Evolutionary conservation across 2,797 vertebrate genomes (phyloP).

Genomic region (Lateolabrax maculatus): DNA sequence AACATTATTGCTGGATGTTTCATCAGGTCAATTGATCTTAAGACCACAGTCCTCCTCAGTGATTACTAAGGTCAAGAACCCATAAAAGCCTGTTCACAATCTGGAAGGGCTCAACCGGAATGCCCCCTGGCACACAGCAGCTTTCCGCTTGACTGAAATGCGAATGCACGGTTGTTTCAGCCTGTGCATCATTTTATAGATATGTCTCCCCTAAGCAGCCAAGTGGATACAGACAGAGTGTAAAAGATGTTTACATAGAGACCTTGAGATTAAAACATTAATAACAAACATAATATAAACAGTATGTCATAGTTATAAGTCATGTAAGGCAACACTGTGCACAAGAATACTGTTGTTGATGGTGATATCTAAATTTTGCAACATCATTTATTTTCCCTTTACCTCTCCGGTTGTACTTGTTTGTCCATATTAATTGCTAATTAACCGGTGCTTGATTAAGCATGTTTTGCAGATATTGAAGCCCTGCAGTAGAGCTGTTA

Average conservation of each 20-base stretch:
- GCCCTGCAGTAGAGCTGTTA: slow-evolving; percentile 22
- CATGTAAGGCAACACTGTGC: background rate
- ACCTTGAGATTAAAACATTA: background rate
- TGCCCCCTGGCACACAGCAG: slow-evolving; percentile 29
- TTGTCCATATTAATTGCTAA: slow-evolving; percentile 53
- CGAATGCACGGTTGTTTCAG: slow-evolving; percentile 27
- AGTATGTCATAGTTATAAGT: background rate
- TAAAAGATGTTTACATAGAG: background rate
- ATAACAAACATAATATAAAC: background rate
- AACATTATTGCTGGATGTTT: slow-evolving; percentile 50
- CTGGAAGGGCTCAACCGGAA: slow-evolving; percentile 40
- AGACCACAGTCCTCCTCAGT: slow-evolving; percentile 43
- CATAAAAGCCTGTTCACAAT: slow-evolving; percentile 55
- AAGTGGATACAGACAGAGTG: slow-evolving; percentile 3
- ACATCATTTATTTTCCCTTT: slow-evolving; percentile 35
- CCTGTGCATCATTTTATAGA: slow-evolving; percentile 16
- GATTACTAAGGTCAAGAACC: slow-evolving; percentile 72
- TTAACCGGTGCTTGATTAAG: slow-evolving; percentile 51
- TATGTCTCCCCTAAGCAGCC: background rate
- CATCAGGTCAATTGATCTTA: slow-evolving; percentile 64
- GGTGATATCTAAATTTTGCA: slow-evolving; percentile 8
- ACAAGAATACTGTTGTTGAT: background rate
- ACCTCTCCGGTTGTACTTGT: slow-evolving; percentile 35
- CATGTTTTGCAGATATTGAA: slow-evolving; percentile 25
- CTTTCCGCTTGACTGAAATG: slow-evolving; percentile 48